Conservation (phyloP, 2,888 invertebrate genomes). For the Nudaria mundana region DNA sequence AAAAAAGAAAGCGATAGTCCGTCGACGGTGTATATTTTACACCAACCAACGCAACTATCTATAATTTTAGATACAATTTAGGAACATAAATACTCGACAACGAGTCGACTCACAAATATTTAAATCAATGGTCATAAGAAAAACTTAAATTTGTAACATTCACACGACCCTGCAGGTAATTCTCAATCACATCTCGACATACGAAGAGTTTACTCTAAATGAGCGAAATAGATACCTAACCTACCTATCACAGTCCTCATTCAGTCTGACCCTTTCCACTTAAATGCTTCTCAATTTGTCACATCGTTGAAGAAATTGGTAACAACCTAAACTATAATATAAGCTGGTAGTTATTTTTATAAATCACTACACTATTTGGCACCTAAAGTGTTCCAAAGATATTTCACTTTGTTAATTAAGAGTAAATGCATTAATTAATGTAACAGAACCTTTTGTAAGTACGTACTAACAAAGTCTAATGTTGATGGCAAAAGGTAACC, state of each 20-base stretch:
- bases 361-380: slow-evolving; percentile 74
- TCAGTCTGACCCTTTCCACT: slow-evolving; percentile 79
- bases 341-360: slow-evolving; percentile 66
- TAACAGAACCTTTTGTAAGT: slow-evolving; percentile 54
- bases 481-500: slow-evolving; percentile 78
- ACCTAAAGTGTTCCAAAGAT: slow-evolving; percentile 65
- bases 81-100: slow-evolving; percentile 43
- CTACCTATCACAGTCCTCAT: slow-evolving; percentile 80
- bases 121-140: slow-evolving; percentile 24
- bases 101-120: slow-evolving; percentile 17
- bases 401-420: slow-evolving; percentile 40
- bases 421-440: slow-evolving; percentile 46
- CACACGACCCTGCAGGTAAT: slow-evolving; percentile 52
- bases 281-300: slow-evolving; percentile 76
- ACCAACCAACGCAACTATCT: slow-evolving; percentile 21
- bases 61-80: slow-evolving; percentile 42
- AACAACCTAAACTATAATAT: slow-evolving; percentile 72
- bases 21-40: slow-evolving; percentile 26
- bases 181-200: slow-evolving; percentile 47
- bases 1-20: slow-evolving; percentile 42
- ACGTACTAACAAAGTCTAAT: slow-evolving; percentile 60
- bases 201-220: slow-evolving; percentile 71
- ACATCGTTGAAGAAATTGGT: slow-evolving; percentile 72
- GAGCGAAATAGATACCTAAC: slow-evolving; percentile 75
- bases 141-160: slow-evolving; percentile 39